phyloP scores from a whole-genome alignment of 2,113 vertebrate genomes.

The Rhinoderma darwinii region DNA sequence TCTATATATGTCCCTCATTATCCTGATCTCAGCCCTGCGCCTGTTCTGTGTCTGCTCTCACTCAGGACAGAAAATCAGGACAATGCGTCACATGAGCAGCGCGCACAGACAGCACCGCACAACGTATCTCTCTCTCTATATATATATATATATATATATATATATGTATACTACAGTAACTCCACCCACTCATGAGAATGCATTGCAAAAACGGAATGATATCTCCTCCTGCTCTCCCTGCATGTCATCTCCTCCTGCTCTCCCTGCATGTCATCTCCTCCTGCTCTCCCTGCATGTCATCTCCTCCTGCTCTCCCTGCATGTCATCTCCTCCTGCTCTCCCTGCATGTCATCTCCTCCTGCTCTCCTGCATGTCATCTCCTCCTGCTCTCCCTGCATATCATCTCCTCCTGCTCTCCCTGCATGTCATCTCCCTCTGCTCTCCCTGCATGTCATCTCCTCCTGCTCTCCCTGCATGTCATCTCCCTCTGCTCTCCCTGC shows the following conservation, averaged over 20 bases:
- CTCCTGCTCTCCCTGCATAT: neutral
- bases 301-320: neutral
- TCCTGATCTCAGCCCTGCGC: too few relatives aligned
- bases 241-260: too few relatives aligned
- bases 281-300: neutral
- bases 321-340: neutral
- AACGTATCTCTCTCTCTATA: too few relatives aligned
- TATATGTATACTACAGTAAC: too few relatives aligned
- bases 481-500: neutral
- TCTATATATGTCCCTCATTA: neutral
- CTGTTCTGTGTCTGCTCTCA: conserved; percentile 13
- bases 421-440: neutral
- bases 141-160: neutral
- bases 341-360: neutral
- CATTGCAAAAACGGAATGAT: too few relatives aligned
- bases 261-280: too few relatives aligned
- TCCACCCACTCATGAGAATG: too few relatives aligned
- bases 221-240: too few relatives aligned
- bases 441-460: neutral
- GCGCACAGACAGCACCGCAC: neutral
- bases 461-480: neutral
- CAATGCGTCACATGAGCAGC: neutral
- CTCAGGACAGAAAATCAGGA: neutral
- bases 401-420: neutral
- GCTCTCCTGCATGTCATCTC: neutral